These are phyloP conservation scores for Stomorhina lunata DNA, from an alignment of 2,888 invertebrate genomes.

Conservation along the genomic window DNA sequence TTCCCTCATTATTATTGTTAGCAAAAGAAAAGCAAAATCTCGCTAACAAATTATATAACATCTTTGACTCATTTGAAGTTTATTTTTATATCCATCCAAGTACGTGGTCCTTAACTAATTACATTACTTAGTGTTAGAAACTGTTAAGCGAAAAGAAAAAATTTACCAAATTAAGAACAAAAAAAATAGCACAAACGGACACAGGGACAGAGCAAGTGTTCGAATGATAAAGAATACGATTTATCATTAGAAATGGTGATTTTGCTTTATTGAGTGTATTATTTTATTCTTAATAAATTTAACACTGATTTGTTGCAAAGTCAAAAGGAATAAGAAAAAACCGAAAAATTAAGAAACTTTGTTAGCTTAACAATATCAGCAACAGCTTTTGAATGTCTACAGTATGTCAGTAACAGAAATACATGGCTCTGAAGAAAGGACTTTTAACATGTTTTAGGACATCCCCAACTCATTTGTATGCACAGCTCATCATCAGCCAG, in stretches of 20 bases:
- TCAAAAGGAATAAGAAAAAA: no score
- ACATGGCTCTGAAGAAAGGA: background rate
- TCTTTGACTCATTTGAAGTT: background rate
- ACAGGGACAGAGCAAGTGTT: constrained; percentile 8
- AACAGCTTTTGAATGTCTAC: constrained; percentile 42
- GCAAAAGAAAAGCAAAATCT: background rate
- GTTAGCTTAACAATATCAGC: constrained; percentile 26
- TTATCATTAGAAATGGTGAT: constrained; percentile 47
- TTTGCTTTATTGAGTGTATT: constrained; percentile 57
- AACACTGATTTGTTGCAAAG: constrained; percentile 60
- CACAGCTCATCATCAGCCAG: constrained; percentile 50
- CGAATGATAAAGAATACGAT: constrained; percentile 1
- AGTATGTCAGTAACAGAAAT: background rate
- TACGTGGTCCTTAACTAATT: constrained; percentile 61
- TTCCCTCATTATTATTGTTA: constrained; percentile 18
- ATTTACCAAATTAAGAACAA: constrained; percentile 6
- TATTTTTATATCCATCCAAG: constrained; percentile 35
- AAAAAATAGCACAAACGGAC: background rate
- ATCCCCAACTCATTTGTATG: constrained; percentile 55
- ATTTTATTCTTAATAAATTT: constrained; percentile 56
- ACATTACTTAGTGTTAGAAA: constrained; percentile 43
- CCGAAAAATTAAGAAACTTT: no score
- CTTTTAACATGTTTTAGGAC: background rate
- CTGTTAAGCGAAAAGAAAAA: background rate
- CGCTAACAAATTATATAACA: no score